phyloP scores from a whole-genome alignment of 2,888 invertebrate genomes.

The Cataglyphis altisquamis region DNA sequence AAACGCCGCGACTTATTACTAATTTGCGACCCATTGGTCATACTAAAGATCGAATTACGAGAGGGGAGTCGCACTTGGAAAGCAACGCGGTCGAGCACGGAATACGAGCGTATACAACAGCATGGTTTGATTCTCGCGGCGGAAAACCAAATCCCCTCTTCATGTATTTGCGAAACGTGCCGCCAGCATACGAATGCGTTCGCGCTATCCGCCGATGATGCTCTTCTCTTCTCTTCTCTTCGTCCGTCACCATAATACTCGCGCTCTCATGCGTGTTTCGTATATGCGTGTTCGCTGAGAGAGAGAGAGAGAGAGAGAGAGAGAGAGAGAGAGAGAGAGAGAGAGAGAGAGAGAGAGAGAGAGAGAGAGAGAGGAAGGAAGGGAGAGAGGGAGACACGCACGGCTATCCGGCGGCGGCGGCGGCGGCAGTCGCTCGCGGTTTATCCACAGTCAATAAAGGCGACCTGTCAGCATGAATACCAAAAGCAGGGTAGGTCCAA shows the following conservation, averaged over 20 bases:
- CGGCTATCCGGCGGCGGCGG: constrained; percentile 60
- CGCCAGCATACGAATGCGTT: constrained; percentile 73
- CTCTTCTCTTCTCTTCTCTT: constrained; percentile 41
- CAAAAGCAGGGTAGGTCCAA: constrained; percentile 76
- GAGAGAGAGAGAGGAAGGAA: not conserved
- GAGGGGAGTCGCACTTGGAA: not conserved
- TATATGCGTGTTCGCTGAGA: constrained; percentile 58
- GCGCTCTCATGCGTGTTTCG: constrained; percentile 39
- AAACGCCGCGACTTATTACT: not conserved
- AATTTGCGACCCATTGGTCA: not conserved
- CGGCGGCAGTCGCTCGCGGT: constrained; percentile 69
- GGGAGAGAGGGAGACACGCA: constrained; percentile 60
- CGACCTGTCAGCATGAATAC: constrained; percentile 84
- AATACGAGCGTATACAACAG: constrained; percentile 57
- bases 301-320: not conserved
- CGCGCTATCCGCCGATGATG: constrained; percentile 24
- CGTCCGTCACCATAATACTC: constrained; percentile 1
- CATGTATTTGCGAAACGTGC: constrained; percentile 74
- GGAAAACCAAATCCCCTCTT: constrained; percentile 73
- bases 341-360: not conserved
- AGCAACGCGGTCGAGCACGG: constrained; percentile 41
- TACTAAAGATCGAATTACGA: constrained; percentile 19
- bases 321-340: too few relatives aligned
- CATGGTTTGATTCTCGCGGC: constrained; percentile 72
- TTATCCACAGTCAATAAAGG: constrained; percentile 84